phyloP scores from a whole-genome alignment of 1,140 invertebrate genomes.

The Leptoteleia sp. region DNA sequence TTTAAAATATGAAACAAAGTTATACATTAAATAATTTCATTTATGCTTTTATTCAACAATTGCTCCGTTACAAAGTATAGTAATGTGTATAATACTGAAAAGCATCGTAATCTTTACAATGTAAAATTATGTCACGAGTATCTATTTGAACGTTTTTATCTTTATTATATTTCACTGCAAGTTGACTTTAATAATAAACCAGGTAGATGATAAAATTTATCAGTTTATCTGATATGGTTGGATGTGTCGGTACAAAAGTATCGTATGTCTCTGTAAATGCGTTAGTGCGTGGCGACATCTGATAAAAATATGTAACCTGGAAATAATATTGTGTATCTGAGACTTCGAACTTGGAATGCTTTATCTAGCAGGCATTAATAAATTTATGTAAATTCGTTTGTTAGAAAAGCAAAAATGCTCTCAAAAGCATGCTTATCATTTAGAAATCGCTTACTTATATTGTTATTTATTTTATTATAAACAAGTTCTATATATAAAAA shows the following conservation, averaged over 20 bases:
- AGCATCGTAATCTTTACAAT: not conserved
- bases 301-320: constrained; percentile 57
- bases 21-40: no score
- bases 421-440: no score
- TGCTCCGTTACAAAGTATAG: no score
- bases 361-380: not conserved
- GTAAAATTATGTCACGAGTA: constrained; percentile 39
- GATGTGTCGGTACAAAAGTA: constrained; percentile 58
- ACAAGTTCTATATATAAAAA: no score
- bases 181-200: constrained; percentile 54
- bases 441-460: no score
- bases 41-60: no score
- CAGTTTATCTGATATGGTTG: constrained; percentile 58
- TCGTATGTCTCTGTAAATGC: constrained; percentile 49
- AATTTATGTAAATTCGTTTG: no score
- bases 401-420: no score
- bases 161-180: constrained; percentile 47
- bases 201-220: constrained; percentile 59
- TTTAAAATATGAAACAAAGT: no score
- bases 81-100: no score
- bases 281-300: constrained; percentile 61
- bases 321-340: constrained; percentile 36
- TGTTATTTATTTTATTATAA: no score
- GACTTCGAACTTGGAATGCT: constrained; percentile 3
- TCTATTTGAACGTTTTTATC: constrained; percentile 23